A percentile compares a stretch with the other conserved stretches of the same genome.
phyloP scores from a whole-genome alignment of 2,113 vertebrate genomes.

The Talpa occidentalis region DNA sequence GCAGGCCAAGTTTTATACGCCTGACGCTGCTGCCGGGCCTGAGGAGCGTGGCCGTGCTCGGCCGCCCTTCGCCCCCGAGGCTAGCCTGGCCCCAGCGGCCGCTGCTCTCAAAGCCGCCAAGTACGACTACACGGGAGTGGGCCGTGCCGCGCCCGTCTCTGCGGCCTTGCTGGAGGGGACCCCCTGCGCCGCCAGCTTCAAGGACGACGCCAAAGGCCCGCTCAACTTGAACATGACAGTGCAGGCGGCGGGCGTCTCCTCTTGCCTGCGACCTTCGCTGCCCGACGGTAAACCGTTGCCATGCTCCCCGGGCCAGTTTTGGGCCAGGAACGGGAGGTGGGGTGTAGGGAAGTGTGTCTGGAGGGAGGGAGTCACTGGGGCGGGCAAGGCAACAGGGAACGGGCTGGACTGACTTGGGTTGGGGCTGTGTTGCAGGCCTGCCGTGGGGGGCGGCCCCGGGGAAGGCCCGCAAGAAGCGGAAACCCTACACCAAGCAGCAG shows the following conservation, averaged over 20 bases:
- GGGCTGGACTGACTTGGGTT: slow-evolving; percentile 26
- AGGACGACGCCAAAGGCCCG: slow-evolving; percentile 89
- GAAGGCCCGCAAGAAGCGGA: slow-evolving; percentile 94
- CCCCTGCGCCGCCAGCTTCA: slow-evolving; percentile 85
- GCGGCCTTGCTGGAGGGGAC: slow-evolving; percentile 87
- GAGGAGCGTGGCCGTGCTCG: slow-evolving; percentile 87
- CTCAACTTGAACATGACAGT: slow-evolving; percentile 90
- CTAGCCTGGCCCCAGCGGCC: slow-evolving; percentile 82
- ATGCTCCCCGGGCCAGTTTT: slow-evolving; percentile 54
- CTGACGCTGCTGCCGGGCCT: slow-evolving; percentile 86
- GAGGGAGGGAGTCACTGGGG: slow-evolving; percentile 42
- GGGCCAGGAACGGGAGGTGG: slow-evolving; percentile 71
- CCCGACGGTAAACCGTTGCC: slow-evolving; percentile 91
- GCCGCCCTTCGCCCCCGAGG: slow-evolving; percentile 85
- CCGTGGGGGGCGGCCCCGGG: slow-evolving; percentile 93
- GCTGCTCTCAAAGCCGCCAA: slow-evolving; percentile 86
- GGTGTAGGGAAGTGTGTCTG: not conserved
- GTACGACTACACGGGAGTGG: slow-evolving; percentile 89
- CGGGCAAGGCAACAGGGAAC: not conserved
- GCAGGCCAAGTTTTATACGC: slow-evolving; percentile 88
- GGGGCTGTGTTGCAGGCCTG: slow-evolving; percentile 89
- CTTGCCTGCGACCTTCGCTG: slow-evolving; percentile 91
- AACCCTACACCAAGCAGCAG: slow-evolving; percentile 96
- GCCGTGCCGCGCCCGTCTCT: slow-evolving; percentile 86
- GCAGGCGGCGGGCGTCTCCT: slow-evolving; percentile 88